phyloP scores from a whole-genome alignment of 2,888 invertebrate genomes.

The Brassicogethes aeneus region DNA sequence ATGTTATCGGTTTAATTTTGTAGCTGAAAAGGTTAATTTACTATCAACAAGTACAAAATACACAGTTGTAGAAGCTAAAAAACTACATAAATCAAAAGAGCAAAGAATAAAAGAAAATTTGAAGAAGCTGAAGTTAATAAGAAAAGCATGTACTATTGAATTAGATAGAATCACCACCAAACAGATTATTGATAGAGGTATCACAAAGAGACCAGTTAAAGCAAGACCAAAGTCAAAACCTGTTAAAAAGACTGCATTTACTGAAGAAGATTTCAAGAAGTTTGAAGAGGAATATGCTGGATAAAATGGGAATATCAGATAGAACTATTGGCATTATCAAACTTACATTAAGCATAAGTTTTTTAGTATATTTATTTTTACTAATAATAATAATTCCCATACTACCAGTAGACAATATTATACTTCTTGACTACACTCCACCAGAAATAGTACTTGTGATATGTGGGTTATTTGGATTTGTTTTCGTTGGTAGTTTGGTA shows the following conservation, averaged over 20 bases:
- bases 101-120: slow-evolving; percentile 33
- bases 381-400: slow-evolving; percentile 31
- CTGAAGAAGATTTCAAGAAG: slow-evolving; percentile 58
- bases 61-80: slow-evolving; percentile 31
- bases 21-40: slow-evolving; percentile 22
- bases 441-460: slow-evolving; percentile 25
- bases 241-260: slow-evolving; percentile 53
- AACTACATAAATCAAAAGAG: slow-evolving; percentile 28
- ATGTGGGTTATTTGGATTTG: slow-evolving; percentile 29
- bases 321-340: slow-evolving; percentile 22
- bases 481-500: slow-evolving; percentile 30
- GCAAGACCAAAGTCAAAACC: slow-evolving; percentile 38
- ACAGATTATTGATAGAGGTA: slow-evolving; percentile 50
- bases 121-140: slow-evolving; percentile 30
- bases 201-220: slow-evolving; percentile 43
- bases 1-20: slow-evolving; percentile 6
- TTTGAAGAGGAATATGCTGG: slow-evolving; percentile 58
- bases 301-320: slow-evolving; percentile 30
- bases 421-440: slow-evolving; percentile 21
- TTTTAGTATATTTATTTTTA: slow-evolving; percentile 28
- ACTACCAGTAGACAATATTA: slow-evolving; percentile 29
- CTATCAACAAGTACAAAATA: slow-evolving; percentile 28
- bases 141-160: slow-evolving; percentile 27
- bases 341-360: slow-evolving; percentile 20
- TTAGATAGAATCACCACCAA: slow-evolving; percentile 28